These are phyloP conservation scores for Pterostichus madidus DNA, from an alignment of 2,888 invertebrate species.

Conservation along the genomic window DNA sequence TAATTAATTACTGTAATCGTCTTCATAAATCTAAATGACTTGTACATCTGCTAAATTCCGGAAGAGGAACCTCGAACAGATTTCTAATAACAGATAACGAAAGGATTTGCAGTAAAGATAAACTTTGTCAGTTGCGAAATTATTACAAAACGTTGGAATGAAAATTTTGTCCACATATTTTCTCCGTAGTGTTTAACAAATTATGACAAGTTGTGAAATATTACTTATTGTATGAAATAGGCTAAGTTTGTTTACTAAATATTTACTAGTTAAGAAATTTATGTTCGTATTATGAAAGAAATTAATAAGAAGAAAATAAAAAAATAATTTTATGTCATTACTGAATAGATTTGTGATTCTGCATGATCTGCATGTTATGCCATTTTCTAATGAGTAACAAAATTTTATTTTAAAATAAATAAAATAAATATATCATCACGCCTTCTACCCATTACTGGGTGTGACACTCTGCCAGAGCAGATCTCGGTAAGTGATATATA, in stretches of 20 bases:
- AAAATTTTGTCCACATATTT: background rate
- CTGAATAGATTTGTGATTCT: too few relatives aligned
- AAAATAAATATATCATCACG: too few relatives aligned
- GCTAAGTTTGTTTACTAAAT: background rate
- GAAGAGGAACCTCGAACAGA: slow-evolving; percentile 4
- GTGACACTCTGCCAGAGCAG: too few relatives aligned
- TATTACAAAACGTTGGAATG: background rate
- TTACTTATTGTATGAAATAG: background rate
- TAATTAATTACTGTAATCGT: slow-evolving; percentile 10
- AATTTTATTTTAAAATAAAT: too few relatives aligned
- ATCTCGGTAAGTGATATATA: too few relatives aligned
- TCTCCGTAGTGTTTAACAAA: background rate
- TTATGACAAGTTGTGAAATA: background rate
- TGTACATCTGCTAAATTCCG: slow-evolving; percentile 10
- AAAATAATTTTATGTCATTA: background rate
- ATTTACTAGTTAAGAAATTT: background rate
- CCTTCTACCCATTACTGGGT: too few relatives aligned
- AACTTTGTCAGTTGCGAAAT: background rate
- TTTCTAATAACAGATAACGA: background rate
- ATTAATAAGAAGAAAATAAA: too few relatives aligned
- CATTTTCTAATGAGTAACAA: too few relatives aligned
- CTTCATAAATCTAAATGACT: slow-evolving; percentile 19
- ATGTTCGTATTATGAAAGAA: background rate
- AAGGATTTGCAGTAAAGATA: slow-evolving; percentile 1
- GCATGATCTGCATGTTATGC: too few relatives aligned